Base-by-base conservation (phyloP, 2,888 invertebrate genomes). In the Dryomyza anilis region DNA sequence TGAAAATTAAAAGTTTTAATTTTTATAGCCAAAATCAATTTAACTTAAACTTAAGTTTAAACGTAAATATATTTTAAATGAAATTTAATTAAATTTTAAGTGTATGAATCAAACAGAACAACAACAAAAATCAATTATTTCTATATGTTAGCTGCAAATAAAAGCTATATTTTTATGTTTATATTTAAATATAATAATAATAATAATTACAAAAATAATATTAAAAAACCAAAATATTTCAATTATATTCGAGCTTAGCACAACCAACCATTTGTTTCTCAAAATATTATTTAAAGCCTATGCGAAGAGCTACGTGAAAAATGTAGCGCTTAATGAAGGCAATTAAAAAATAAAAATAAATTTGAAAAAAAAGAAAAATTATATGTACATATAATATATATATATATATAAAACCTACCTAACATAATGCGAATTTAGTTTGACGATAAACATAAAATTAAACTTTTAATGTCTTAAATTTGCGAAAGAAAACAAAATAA, bases 1-100 rank as follows among this genome's bases (percentile, higher is more conserved):
- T 52, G 19, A 60, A 74, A 76, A 77, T 77, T 76, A 76, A 76
- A 77, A 74, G 76, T 56, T 70, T 71, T 79, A 79, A 80, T 80
- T 79, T 79, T 79, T 79, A 80, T 80, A 80, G 80, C 80, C 79
- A 80, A 80, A 78, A 57, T 68, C 65, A 30, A 53, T 52, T 69
- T 68, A 69, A 67, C 53, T 70, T 70, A 67, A 70, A 68, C 61
- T 67, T 68, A 36, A 48, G 23, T 60, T 33, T 25, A 33, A 30
- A 12, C 25, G 21, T 27, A 30, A 21, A 48, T 36, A 27, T 21
- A 16, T 53, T n/a, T n/a, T n/a, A 8, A 29, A 53, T 27, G 16
- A n/a, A 53, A n/a, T 33, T 55, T 33, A 25, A 30, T n/a, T n/a
- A n/a, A n/a, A n/a, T n/a, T n/a, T n/a, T n/a, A n/a, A n/a, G n/a